Percentiles rank a stretch among this genome's conserved stretches.
phyloP scores from a whole-genome alignment of 2,888 invertebrate species.

The Syritta pipiens region DNA sequence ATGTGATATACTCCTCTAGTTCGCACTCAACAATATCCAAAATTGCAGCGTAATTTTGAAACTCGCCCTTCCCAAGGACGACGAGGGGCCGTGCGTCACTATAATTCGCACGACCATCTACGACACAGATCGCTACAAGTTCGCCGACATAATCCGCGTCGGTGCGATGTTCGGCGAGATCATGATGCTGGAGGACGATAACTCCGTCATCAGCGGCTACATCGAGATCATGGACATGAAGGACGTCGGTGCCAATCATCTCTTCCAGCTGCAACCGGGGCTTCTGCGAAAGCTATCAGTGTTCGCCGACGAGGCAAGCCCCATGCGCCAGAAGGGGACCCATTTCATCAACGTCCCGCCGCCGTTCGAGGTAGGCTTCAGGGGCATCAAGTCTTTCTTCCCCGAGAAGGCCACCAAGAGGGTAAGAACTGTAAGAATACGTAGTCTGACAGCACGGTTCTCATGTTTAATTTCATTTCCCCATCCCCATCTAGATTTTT shows the following conservation, averaged over 20 bases:
- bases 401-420: slow-evolving; percentile 83
- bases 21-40: background rate
- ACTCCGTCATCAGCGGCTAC: slow-evolving; percentile 81
- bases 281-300: slow-evolving; percentile 82
- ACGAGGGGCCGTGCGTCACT: slow-evolving; percentile 80
- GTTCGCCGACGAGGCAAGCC: slow-evolving; percentile 83
- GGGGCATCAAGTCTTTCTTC: slow-evolving; percentile 82
- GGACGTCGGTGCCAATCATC: slow-evolving; percentile 81
- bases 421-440: slow-evolving; percentile 75
- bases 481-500: slow-evolving; percentile 79
- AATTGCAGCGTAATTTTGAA: slow-evolving; percentile 71
- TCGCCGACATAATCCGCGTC: slow-evolving; percentile 81
- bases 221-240: slow-evolving; percentile 82
- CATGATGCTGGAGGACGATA: slow-evolving; percentile 83
- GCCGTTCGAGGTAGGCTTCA: slow-evolving; percentile 82
- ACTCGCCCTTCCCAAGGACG: slow-evolving; percentile 76
- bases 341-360: slow-evolving; percentile 83
- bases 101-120: slow-evolving; percentile 81
- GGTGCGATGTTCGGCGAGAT: slow-evolving; percentile 84
- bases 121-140: slow-evolving; percentile 80
- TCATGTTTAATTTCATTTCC: background rate
- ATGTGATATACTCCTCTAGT: too few species aligned
- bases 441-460: too few species aligned
- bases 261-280: slow-evolving; percentile 82
- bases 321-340: slow-evolving; percentile 83